These are phyloP conservation scores for Cyprinodon variegatus DNA, from an alignment of 2,113 vertebrate genomes.

Conservation along the genomic window DNA sequence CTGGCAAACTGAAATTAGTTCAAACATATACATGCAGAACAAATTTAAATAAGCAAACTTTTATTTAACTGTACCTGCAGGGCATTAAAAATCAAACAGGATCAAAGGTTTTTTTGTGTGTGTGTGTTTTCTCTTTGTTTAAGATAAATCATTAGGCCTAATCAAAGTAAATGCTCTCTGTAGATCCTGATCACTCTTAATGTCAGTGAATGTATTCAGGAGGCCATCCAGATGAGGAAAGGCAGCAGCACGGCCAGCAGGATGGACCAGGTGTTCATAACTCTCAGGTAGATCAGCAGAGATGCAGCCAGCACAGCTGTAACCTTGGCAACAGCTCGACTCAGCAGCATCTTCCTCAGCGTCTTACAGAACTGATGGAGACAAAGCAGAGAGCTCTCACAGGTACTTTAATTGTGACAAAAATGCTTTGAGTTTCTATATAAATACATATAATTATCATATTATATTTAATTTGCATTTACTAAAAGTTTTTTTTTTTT, in stretches of 20 bases:
- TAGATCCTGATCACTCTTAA: no score
- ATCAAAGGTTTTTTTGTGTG: background rate
- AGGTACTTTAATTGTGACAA: no score
- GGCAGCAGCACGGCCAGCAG: slow-evolving; percentile 60
- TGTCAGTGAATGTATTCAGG: slow-evolving; percentile 36
- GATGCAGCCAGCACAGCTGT: slow-evolving; percentile 53
- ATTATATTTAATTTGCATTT: no score
- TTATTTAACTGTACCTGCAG: background rate
- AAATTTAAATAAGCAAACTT: background rate
- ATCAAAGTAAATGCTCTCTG: background rate
- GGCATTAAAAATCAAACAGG: background rate
- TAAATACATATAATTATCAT: no score
- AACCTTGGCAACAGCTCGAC: slow-evolving; percentile 64
- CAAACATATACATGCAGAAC: background rate
- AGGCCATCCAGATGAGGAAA: slow-evolving; percentile 80
- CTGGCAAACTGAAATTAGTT: background rate
- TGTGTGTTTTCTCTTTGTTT: background rate
- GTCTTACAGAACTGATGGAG: slow-evolving; percentile 77
- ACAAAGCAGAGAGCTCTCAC: background rate
- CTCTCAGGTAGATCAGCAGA: slow-evolving; percentile 46
- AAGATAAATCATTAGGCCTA: background rate
- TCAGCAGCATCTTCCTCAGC: slow-evolving; percentile 70
- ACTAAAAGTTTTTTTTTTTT: no score
- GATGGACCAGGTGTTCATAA: slow-evolving; percentile 23
- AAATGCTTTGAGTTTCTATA: no score